Evolutionary conservation across 2,113 vertebrate species (phyloP), one percentile per base, ranked within the genome.

Genomic region (Microtus montanus): DNA sequence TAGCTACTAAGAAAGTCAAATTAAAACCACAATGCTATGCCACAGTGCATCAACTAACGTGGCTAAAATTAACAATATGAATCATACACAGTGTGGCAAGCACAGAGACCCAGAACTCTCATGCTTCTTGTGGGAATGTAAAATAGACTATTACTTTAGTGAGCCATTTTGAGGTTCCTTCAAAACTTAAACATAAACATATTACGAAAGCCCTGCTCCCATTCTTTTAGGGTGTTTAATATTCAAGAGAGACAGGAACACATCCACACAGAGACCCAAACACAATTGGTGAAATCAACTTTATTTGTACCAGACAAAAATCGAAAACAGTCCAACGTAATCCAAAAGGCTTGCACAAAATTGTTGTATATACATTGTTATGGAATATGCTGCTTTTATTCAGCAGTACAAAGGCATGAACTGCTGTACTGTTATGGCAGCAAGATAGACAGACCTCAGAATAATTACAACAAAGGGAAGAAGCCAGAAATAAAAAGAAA

Each of bases 401-500:
- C 8, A 38, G 24, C 35, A 41, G 52, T 41, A 28, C 54, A 87
- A 91, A 87, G 58, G 70, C 66, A 79, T 15, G 63, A 63, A 83
- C 35, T 52, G 70, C 22, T 47, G 52, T 38, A 77, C 22, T 58
- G 52, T 54, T 41, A 44, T 41, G 33, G 22, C 24, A 87, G 30
- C 17, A 20, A 87, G 87, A 52, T 41, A 88, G 28, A 73, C n/a
- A 44, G 35, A 70, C 75, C 61, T 93, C 92, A 88, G 54, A 91
- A 61, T 77, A 70, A 91, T 77, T 84, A 83, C 24, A 28, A 52
- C 15, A 30, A 61, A 54, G 38, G 26, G 52, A 84, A 78, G 30
- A 66, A 74, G 2, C 19, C 44, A 22, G n/a, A 22, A 28, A 30
- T 52, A 66, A n/a, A 82, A 84, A 66, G n/a, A 86, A 64, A 41